Percentiles rank a stretch among this genome's conserved stretches.
phyloP scores from a whole-genome alignment of 2,113 vertebrate genomes.

The Phyllostomus discolor region DNA sequence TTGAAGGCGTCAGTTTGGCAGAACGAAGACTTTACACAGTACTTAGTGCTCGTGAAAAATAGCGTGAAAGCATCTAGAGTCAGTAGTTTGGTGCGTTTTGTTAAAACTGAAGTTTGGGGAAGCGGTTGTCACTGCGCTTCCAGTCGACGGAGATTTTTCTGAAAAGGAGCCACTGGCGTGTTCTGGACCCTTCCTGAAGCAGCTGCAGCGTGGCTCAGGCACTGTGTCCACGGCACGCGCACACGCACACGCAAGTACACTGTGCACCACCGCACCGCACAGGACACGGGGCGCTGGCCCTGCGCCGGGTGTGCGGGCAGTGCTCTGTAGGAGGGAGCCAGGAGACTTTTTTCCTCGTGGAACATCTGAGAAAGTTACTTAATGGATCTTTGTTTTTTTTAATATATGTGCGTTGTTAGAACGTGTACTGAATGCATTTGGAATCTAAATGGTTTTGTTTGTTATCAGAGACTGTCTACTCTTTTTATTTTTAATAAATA shows the following conservation, averaged over 20 bases:
- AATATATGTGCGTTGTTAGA: slow-evolving; percentile 32
- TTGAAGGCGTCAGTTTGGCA: slow-evolving; percentile 29
- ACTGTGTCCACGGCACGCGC: neutral
- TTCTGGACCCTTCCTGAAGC: slow-evolving; percentile 17
- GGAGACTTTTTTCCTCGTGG: neutral
- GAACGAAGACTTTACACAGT: slow-evolving; percentile 64
- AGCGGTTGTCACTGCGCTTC: slow-evolving; percentile 23
- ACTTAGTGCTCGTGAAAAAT: slow-evolving; percentile 71
- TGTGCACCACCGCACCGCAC: neutral
- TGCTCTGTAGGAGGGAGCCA: neutral
- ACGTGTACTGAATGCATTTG: slow-evolving; percentile 46
- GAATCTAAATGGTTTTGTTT: slow-evolving; percentile 26
- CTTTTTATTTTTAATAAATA: slow-evolving; percentile 72
- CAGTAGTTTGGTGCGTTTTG: slow-evolving; percentile 59
- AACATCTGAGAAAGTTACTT: neutral
- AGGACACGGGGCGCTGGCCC: neutral
- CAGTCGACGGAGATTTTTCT: neutral
- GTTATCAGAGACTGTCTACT: slow-evolving; percentile 28
- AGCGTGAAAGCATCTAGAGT: slow-evolving; percentile 77
- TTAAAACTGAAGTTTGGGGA: slow-evolving; percentile 75
- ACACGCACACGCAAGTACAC: neutral
- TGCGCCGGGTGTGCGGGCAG: neutral
- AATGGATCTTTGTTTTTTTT: slow-evolving; percentile 34
- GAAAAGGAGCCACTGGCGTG: neutral
- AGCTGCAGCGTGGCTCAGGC: neutral